phyloP scores from a whole-genome alignment of 2,888 invertebrate genomes.

The Eupithecia insigniata region DNA sequence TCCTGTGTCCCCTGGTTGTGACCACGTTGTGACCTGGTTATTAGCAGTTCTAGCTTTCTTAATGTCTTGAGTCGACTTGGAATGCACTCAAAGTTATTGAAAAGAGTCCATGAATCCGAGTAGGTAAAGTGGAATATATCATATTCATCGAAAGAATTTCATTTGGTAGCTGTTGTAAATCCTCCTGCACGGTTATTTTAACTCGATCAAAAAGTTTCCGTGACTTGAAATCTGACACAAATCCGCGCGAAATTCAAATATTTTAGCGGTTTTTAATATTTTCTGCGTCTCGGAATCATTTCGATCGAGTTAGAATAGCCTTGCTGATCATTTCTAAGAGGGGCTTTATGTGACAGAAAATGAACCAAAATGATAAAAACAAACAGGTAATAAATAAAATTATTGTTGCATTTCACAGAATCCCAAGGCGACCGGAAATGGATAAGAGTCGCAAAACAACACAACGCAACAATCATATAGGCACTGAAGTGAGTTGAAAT shows the following conservation, averaged over 20 bases:
- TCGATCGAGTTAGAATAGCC: too few species aligned
- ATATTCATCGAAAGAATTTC: neutral
- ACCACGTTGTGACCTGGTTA: conserved; percentile 61
- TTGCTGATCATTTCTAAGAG: neutral
- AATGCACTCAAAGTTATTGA: conserved; percentile 10
- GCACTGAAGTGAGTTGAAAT: neutral
- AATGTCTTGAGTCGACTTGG: conserved; percentile 46
- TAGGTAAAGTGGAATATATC: neutral
- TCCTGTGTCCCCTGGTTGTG: conserved; percentile 79
- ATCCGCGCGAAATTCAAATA: too few species aligned
- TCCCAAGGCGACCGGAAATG: conserved; percentile 20
- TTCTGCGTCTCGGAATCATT: too few species aligned
- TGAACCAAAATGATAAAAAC: neutral
- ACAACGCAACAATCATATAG: neutral
- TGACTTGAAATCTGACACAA: too few species aligned
- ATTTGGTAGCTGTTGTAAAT: neutral
- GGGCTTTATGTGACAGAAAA: neutral
- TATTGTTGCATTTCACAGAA: conserved; percentile 21
- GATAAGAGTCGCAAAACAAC: conserved; percentile 19
- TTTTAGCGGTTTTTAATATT: too few species aligned
- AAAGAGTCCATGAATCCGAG: neutral
- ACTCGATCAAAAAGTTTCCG: too few species aligned
- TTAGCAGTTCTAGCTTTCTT: conserved; percentile 61
- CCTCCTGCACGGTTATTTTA: too few species aligned
- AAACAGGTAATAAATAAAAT: neutral